phyloP scores from a whole-genome alignment of 2,113 vertebrate species.

The Oryzias woworae region DNA sequence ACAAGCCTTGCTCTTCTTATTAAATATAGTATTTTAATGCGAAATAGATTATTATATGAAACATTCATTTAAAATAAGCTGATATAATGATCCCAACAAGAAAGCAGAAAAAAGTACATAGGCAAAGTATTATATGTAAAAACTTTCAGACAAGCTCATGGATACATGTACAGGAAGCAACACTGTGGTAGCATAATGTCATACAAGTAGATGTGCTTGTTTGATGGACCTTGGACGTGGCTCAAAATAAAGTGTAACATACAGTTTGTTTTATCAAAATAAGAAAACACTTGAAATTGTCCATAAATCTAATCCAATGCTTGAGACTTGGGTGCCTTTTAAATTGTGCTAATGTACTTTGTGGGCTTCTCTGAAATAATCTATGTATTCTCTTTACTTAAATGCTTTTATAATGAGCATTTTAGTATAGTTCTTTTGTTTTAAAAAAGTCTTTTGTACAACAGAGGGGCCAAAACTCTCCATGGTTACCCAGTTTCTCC shows the following conservation, averaged over 20 bases:
- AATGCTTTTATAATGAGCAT: constrained; percentile 55
- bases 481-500: constrained; percentile 36
- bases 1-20: constrained; percentile 77
- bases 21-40: constrained; percentile 87
- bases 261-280: constrained; percentile 52
- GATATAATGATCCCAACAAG: constrained; percentile 78
- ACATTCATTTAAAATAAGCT: constrained; percentile 86
- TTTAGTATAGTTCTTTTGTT: constrained; percentile 73
- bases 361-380: constrained; percentile 45
- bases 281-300: constrained; percentile 67
- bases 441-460: constrained; percentile 62
- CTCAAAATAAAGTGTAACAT: constrained; percentile 57
- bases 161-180: constrained; percentile 69
- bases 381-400: constrained; percentile 60
- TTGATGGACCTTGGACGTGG: constrained; percentile 64
- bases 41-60: constrained; percentile 85
- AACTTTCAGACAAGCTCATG: constrained; percentile 72
- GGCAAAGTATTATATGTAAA: constrained; percentile 79
- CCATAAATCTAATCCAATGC: constrained; percentile 56
- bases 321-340: constrained; percentile 54
- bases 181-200: constrained; percentile 63
- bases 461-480: constrained; percentile 39
- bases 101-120: constrained; percentile 80
- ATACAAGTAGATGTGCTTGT: constrained; percentile 72
- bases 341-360: constrained; percentile 65